Conservation (phyloP, 2,888 invertebrate genomes). For the Ariolimax columbianus region DNA sequence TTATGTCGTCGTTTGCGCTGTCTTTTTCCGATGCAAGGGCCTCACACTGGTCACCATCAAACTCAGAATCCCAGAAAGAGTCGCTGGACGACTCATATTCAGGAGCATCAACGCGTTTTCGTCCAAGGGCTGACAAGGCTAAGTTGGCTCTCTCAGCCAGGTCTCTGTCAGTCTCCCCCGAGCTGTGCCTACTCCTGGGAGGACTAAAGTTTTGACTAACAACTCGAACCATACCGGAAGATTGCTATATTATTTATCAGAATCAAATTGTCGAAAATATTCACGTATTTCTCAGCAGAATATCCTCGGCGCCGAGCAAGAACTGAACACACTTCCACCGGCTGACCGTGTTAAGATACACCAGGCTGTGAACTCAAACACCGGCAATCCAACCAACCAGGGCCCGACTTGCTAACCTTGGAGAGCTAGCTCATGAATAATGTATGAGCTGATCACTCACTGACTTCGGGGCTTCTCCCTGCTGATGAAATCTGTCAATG, state of each 20-base stretch:
- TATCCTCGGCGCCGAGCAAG: not conserved
- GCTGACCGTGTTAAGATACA: slow-evolving; percentile 36
- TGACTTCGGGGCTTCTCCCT: slow-evolving; percentile 45
- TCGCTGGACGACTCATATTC: slow-evolving; percentile 58
- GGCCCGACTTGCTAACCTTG: slow-evolving; percentile 15
- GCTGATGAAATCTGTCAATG: slow-evolving; percentile 49
- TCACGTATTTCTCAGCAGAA: slow-evolving; percentile 1
- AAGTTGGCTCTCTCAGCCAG: slow-evolving; percentile 60
- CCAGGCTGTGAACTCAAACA: slow-evolving; percentile 39
- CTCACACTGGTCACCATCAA: slow-evolving; percentile 51
- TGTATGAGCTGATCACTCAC: slow-evolving; percentile 49
- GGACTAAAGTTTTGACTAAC: slow-evolving; percentile 55
- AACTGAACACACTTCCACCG: slow-evolving; percentile 26
- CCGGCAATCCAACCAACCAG: slow-evolving; percentile 45
- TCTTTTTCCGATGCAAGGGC: slow-evolving; percentile 27
- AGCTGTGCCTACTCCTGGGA: slow-evolving; percentile 65
- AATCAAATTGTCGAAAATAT: not conserved
- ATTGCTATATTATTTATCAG: not conserved
- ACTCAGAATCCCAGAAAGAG: slow-evolving; percentile 61
- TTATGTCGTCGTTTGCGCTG: slow-evolving; percentile 4
- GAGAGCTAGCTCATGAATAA: slow-evolving; percentile 30
- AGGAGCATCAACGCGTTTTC: slow-evolving; percentile 50
- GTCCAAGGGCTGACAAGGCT: slow-evolving; percentile 52
- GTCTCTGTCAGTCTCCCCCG: slow-evolving; percentile 65
- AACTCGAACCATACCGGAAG: slow-evolving; percentile 40